Evolutionary conservation across 2,888 invertebrate species (phyloP).

Genomic region (Aproaerema taeniolella): DNA sequence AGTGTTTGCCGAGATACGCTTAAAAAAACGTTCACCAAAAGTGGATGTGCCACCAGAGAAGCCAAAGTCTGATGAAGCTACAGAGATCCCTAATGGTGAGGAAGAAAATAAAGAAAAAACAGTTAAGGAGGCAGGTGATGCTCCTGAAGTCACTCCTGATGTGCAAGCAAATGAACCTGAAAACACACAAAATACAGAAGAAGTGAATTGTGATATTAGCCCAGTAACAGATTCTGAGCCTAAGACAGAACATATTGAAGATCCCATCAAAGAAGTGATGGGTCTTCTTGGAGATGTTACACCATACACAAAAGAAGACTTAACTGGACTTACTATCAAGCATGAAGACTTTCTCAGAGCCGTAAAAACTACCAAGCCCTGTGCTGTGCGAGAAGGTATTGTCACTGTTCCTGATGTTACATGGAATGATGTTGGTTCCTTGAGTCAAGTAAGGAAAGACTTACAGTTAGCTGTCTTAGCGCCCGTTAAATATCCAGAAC

Average conservation of each 20-base stretch:
- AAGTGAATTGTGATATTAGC: slow-evolving; percentile 3
- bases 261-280: slow-evolving; percentile 73
- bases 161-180: slow-evolving; percentile 23
- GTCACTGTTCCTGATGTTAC: slow-evolving; percentile 97
- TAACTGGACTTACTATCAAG: slow-evolving; percentile 81
- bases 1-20: slow-evolving; percentile 56
- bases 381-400: slow-evolving; percentile 97
- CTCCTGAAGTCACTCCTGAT: slow-evolving; percentile 25
- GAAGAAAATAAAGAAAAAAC: slow-evolving; percentile 39
- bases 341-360: slow-evolving; percentile 88
- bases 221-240: no score
- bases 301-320: slow-evolving; percentile 79
- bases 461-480: slow-evolving; percentile 94
- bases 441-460: slow-evolving; percentile 91
- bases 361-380: slow-evolving; percentile 90
- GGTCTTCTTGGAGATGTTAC: slow-evolving; percentile 81
- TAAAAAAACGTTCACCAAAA: slow-evolving; percentile 22
- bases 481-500: slow-evolving; percentile 91
- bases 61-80: slow-evolving; percentile 30
- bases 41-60: slow-evolving; percentile 23
- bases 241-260: slow-evolving; percentile 23
- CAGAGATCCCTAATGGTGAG: slow-evolving; percentile 58
- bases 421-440: slow-evolving; percentile 97
- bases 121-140: slow-evolving; percentile 29
- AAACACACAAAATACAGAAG: slow-evolving; percentile 23